Base-by-base conservation (phyloP, 1,140 invertebrate genomes). In the Hypothenemus hampei region DNA sequence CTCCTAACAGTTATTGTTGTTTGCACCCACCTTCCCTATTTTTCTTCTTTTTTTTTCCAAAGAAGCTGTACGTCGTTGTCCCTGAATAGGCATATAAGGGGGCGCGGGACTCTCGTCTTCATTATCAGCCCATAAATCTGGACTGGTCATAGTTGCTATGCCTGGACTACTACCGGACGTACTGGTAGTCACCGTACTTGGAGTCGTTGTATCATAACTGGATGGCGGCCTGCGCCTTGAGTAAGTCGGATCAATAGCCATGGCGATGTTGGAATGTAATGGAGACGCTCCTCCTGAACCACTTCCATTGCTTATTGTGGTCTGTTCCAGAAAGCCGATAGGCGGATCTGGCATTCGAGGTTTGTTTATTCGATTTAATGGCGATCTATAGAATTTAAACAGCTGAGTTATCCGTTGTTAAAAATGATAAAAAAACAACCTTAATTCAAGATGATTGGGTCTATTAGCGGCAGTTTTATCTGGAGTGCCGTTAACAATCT, bases 21-120 rank as follows among this genome's bases (percentile, higher is more conserved):
- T 70, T 71, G 57, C 70, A 72, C 10, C 70, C 68, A 21, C 67
- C 66, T 40, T 71, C 68, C 40, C 67, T 69, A 16, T 40, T 52
- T 36, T 63, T 64, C 50, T 74, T 77, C 57, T 73, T 60, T 77
- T 77, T 56, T 77, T 77, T 64, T 77, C 74, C 49, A 76, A 67
- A 59, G 73, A 73, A 33, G 75, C 72, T 57, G 75, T 83, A 61
- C 85, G 72, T 50, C 84, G 72, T 62, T 86, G 85, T 36, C 86
- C 86, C 70, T 85, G 86, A 61, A 89, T 85, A 37, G 85, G 86
- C 85, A 87, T 86, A 61, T 87, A 87, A 57, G 84, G 84, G 3
- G 83, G 81, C 46, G 75, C 76, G 39, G 75, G 75, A 57, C 72
- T 57, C 11, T 77, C 75, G 59, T 80, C 81, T 21, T 81, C 77